Conservation (phyloP, 2,113 vertebrate species). For the Zosterops pallidus region DNA sequence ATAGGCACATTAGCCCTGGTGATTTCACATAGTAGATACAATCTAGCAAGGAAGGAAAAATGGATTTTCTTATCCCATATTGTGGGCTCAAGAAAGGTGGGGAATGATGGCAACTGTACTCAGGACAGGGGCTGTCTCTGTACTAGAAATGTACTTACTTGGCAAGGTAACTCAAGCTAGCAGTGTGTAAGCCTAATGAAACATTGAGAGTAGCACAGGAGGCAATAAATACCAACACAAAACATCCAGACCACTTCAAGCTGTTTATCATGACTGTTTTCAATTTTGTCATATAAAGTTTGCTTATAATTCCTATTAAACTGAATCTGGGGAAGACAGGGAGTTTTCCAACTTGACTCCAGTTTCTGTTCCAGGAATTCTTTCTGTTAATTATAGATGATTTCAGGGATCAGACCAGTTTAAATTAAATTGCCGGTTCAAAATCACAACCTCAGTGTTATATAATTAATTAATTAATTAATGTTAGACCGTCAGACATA, state of each 20-base stretch:
- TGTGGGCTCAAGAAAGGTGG: neutral
- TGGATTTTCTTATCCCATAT: neutral
- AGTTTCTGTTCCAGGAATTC: neutral
- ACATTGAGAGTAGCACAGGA: neutral
- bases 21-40: neutral
- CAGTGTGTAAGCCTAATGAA: neutral
- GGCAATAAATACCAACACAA: neutral
- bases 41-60: neutral
- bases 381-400: neutral
- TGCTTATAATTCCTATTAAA: neutral
- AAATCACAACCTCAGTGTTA: neutral
- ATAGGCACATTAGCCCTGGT: neutral
- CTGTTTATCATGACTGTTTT: neutral
- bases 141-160: neutral
- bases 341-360: neutral
- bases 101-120: neutral
- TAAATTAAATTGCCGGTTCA: neutral
- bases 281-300: neutral
- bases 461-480: neutral
- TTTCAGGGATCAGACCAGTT: neutral
- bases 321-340: neutral
- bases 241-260: neutral
- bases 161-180: neutral
- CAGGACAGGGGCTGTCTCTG: neutral
- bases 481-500: neutral